A percentile compares a stretch with the other conserved stretches of the same genome.
Conservation (phyloP, 2,888 invertebrate species). For the Clanis bilineata region DNA sequence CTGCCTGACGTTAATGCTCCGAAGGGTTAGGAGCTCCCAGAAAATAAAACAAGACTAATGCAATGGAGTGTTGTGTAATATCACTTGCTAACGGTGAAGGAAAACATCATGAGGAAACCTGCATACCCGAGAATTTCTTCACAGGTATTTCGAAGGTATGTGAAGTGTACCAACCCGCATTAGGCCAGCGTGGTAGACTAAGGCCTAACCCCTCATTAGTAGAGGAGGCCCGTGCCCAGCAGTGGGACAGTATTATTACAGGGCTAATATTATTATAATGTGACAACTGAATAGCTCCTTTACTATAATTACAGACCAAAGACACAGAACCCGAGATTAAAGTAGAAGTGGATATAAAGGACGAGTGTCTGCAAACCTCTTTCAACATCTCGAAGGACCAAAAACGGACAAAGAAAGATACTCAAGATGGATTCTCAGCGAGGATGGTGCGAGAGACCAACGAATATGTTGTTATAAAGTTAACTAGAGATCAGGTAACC, state of each 20-base stretch:
- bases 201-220: no score
- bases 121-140: no score
- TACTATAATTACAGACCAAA: background rate
- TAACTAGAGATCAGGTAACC: conserved; percentile 67
- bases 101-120: no score
- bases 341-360: conserved; percentile 24
- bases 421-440: conserved; percentile 54
- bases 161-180: no score
- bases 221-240: background rate
- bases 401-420: conserved; percentile 30
- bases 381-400: background rate
- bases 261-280: background rate
- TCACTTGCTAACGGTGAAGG: no score
- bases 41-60: no score
- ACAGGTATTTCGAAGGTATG: no score
- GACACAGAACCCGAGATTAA: background rate
- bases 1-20: no score
- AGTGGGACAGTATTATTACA: background rate
- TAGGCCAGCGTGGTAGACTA: no score
- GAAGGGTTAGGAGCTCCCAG: no score
- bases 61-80: no score
- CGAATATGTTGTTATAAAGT: conserved; percentile 69
- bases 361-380: conserved; percentile 17
- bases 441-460: conserved; percentile 75
- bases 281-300: background rate